phyloP scores from a whole-genome alignment of 2,797 vertebrate species.

The Lutjanus argentimaculatus region DNA sequence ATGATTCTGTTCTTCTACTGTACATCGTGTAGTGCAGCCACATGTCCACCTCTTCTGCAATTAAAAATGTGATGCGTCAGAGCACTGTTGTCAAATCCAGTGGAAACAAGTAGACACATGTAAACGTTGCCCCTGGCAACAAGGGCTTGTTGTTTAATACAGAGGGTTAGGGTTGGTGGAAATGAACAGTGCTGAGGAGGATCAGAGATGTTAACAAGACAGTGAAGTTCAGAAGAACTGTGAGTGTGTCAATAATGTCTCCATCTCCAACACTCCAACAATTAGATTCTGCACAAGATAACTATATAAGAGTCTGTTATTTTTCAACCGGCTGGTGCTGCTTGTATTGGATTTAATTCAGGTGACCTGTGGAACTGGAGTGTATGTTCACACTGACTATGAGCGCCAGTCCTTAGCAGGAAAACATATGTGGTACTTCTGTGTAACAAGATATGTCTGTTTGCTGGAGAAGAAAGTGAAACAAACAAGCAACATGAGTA shows the following conservation, averaged over 20 bases:
- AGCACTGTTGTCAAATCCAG: background rate
- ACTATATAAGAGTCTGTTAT: background rate
- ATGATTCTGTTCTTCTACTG: background rate
- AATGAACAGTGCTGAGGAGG: background rate
- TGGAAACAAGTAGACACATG: slow-evolving; percentile 30
- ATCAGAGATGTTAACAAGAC: background rate
- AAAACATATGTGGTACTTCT: background rate
- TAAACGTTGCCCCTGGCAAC: slow-evolving; percentile 30
- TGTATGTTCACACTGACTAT: background rate
- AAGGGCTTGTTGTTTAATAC: slow-evolving; percentile 15
- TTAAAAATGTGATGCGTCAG: slow-evolving; percentile 12
- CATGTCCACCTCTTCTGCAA: background rate
- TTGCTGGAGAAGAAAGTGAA: background rate
- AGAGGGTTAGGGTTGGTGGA: background rate
- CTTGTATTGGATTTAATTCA: background rate
- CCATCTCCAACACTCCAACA: background rate
- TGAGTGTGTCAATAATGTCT: background rate
- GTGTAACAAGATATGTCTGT: background rate
- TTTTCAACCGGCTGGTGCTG: background rate
- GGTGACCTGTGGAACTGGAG: background rate
- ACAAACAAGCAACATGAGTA: background rate
- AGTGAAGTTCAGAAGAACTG: background rate
- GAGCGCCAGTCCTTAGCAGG: background rate
- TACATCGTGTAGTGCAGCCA: background rate
- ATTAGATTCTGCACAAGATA: background rate